Percentiles rank a stretch among this genome's conserved stretches.
phyloP scores from a whole-genome alignment of 2,797 vertebrate genomes.

The Hylomyscus alleni region DNA sequence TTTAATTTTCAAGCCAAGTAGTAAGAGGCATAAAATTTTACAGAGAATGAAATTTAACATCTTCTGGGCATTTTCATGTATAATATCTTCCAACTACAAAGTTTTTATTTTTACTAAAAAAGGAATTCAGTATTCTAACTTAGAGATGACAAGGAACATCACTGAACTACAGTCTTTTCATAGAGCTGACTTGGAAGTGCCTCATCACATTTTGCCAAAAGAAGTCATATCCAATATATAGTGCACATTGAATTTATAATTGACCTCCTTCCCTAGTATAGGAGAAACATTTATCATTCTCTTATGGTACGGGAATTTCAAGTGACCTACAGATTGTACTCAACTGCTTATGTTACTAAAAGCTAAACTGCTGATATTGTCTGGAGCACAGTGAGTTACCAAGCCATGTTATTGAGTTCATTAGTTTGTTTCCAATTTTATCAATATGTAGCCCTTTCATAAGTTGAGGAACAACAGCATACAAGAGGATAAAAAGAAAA shows the following conservation, averaged over 20 bases:
- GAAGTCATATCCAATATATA: background rate
- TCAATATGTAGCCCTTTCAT: too few species aligned
- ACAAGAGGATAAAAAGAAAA: background rate
- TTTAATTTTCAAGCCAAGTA: background rate
- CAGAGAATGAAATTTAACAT: background rate
- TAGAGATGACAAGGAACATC: background rate
- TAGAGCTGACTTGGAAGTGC: background rate
- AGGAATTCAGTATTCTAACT: background rate
- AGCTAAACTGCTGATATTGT: background rate
- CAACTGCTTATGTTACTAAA: too few species aligned
- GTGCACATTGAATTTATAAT: background rate
- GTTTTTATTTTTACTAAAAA: conserved; percentile 2
- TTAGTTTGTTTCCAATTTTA: background rate
- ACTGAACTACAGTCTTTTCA: background rate
- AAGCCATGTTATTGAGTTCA: fast-evolving
- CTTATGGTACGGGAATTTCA: background rate
- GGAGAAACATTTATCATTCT: background rate
- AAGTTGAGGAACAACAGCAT: background rate
- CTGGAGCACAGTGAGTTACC: too few species aligned
- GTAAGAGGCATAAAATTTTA: background rate
- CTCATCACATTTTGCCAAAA: too few species aligned
- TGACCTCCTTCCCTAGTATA: background rate
- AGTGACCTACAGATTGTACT: background rate
- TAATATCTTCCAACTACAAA: background rate
- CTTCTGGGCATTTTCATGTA: background rate